Base-by-base conservation (phyloP, 2,113 vertebrate species). In the Alligator mississippiensis region DNA sequence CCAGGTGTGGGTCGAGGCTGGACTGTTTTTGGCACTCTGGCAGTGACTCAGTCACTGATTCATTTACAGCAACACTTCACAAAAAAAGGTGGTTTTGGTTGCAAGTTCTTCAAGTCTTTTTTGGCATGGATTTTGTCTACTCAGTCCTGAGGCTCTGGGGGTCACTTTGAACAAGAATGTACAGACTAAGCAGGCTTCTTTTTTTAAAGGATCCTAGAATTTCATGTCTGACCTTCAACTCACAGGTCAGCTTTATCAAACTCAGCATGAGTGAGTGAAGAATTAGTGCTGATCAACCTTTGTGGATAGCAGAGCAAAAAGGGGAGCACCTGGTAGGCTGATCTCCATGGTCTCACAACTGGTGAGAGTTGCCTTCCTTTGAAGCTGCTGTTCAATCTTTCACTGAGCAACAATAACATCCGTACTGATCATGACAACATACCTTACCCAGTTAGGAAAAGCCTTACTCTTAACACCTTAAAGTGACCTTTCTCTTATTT, bases 361-460 rank as follows among this genome's bases (percentile, higher is more conserved):
- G 63, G 18, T 38, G 54, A 11, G 25, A 79, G 17, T 77, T 78
- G 54, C 6, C 30, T 68, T 76, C 5, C 22, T 91, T 84, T 82
- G 79, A 83, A 80, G 34, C 5, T 86, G 70, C 1, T 10, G 6
- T 59, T 59, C 87, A 54, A 9, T 21, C 76, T 92, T 93, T 90
- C 74, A 58, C 47, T 61, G 54, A 77, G 28, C 34, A 75, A 47
- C 66, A 85, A 76, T 25, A 57, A 19, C 77, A 9, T 0, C 1
- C 24, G 38, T 59, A 60, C 55, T 90, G 47, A 5, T 62, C 84
- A 34, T 61, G 88, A 77, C 57, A 76, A 90, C 38, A 68, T 93
- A 34, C 88, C 34, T 90, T 92, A 80, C 13, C 76, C 60, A 76
- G 2, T 64, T 83, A 88, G 85, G 92, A 90, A 93, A 96, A 80